These are phyloP conservation scores for Phyto melanocephala DNA, from an alignment of 2,888 invertebrate species.

Conservation along the genomic window DNA sequence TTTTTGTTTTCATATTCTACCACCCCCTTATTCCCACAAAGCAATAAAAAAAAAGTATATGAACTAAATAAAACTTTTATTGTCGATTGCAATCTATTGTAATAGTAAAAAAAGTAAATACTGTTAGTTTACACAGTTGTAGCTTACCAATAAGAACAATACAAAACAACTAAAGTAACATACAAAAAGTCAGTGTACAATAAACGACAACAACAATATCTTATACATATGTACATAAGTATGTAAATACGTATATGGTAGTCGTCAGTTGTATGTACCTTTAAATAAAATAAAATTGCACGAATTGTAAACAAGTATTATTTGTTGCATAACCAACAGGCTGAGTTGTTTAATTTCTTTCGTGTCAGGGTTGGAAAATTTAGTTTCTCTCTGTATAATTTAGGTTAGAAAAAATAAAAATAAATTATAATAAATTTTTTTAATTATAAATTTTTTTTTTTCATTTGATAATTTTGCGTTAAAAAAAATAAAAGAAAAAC, in stretches of 20 bases:
- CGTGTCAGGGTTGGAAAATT: too few species aligned
- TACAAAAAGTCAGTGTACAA: neutral
- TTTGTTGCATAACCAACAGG: slow-evolving; percentile 61
- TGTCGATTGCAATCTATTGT: slow-evolving; percentile 46
- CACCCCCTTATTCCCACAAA: neutral
- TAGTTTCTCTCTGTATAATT: too few species aligned
- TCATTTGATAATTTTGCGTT: too few species aligned
- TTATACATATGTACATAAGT: neutral
- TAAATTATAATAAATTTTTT: too few species aligned
- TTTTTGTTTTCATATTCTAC: neutral
- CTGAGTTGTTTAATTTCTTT: slow-evolving; percentile 10
- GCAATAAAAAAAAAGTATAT: neutral
- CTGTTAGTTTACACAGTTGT: slow-evolving; percentile 53
- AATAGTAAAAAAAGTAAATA: slow-evolving; percentile 52
- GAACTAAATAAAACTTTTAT: slow-evolving; percentile 41
- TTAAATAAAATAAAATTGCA: slow-evolving; percentile 18
- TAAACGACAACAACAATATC: neutral
- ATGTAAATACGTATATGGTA: neutral
- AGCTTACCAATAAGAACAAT: slow-evolving; percentile 3
- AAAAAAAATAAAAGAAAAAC: too few species aligned
- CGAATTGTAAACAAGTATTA: slow-evolving; percentile 41
- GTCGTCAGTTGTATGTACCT: neutral
- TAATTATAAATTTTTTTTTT: too few species aligned
- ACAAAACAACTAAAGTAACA: slow-evolving; percentile 1
- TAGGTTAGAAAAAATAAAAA: too few species aligned